Conservation (phyloP, 2,113 vertebrate species). For the Gobius niger region DNA sequence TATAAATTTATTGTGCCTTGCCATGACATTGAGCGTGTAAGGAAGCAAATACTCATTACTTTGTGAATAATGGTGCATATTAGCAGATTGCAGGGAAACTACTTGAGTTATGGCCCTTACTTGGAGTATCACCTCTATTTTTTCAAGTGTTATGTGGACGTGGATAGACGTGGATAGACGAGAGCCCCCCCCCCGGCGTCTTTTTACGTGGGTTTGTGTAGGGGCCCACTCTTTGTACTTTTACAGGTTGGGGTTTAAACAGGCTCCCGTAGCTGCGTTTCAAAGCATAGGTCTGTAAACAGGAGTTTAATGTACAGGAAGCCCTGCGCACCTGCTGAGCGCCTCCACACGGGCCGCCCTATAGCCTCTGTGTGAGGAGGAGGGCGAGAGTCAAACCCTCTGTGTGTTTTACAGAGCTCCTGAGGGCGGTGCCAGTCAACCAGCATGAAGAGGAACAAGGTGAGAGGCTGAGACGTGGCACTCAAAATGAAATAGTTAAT, state of each 20-base stretch:
- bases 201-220: conserved; percentile 63
- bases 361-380: conserved; percentile 60
- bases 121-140: too few species aligned
- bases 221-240: conserved; percentile 77
- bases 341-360: conserved; percentile 52
- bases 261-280: conserved; percentile 52
- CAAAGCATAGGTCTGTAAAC: conserved; percentile 43
- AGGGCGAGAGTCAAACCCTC: conserved; percentile 54
- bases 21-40: too few species aligned
- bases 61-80: too few species aligned
- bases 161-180: background rate
- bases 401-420: conserved; percentile 72
- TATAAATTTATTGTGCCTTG: too few species aligned
- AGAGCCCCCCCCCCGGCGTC: conserved; percentile 28
- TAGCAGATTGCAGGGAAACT: too few species aligned
- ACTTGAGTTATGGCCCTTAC: too few species aligned
- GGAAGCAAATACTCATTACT: too few species aligned
- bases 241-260: conserved; percentile 66
- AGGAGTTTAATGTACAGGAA: conserved; percentile 53
- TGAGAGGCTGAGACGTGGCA: conserved; percentile 50
- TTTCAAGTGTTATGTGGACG: background rate
- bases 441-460: conserved; percentile 67
- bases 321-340: conserved; percentile 55
- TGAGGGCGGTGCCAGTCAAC: conserved; percentile 74
- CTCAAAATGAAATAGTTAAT: background rate